phyloP scores from a whole-genome alignment of 2,113 vertebrate genomes.

The Motacilla alba region DNA sequence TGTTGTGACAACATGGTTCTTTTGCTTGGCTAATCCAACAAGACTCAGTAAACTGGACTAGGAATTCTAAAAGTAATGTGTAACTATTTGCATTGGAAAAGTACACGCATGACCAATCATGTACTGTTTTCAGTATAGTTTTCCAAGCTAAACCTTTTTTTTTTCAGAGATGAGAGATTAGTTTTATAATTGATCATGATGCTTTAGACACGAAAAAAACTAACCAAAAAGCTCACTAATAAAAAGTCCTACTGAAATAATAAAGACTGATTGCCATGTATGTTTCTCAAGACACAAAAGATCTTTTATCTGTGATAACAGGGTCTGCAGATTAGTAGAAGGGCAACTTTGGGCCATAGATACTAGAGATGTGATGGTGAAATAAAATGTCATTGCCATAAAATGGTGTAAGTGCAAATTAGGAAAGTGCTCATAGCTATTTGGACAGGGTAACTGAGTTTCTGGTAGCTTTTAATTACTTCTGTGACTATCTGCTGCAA shows the following conservation, averaged over 20 bases:
- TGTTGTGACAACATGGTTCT: background rate
- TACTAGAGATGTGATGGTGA: background rate
- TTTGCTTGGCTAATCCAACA: background rate
- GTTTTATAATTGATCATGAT: background rate
- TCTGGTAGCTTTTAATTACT: constrained; percentile 13
- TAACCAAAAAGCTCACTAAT: background rate
- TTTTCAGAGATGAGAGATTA: background rate
- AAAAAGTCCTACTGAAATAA: background rate
- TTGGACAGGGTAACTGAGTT: background rate
- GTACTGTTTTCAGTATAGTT: background rate
- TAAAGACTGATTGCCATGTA: background rate
- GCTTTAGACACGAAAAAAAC: background rate
- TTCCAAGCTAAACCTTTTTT: background rate
- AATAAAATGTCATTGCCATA: background rate
- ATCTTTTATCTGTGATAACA: background rate
- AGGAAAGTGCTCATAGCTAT: background rate
- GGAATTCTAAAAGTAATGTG: background rate
- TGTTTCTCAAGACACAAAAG: background rate
- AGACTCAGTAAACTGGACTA: background rate
- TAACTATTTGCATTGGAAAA: background rate
- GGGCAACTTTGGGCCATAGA: background rate
- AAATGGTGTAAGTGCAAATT: background rate
- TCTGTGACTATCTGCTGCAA: background rate
- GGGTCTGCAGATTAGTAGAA: background rate
- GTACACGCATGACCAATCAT: background rate